A percentile compares a stretch with the other conserved stretches of the same genome.
These are phyloP conservation scores for Myiothlypis chrysogaster DNA, from an alignment of 2,797 vertebrate species.

Conservation along the genomic window DNA sequence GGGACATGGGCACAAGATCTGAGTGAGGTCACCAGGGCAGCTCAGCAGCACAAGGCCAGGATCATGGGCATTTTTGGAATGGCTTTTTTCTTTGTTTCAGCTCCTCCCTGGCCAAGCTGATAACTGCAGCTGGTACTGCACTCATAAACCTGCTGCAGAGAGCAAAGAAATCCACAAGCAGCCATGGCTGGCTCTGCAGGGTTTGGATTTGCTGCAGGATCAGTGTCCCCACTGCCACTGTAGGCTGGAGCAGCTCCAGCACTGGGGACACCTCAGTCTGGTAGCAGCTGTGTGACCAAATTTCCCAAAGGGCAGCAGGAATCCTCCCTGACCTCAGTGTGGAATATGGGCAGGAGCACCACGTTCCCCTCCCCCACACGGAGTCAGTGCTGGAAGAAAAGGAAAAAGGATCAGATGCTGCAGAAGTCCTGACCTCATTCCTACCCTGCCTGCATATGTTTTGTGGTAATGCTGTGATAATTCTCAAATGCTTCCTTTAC, in stretches of 20 bases:
- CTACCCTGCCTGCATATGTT: background rate
- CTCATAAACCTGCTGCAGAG: background rate
- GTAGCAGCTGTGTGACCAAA: background rate
- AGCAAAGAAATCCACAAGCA: background rate
- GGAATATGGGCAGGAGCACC: background rate
- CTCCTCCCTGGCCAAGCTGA: background rate
- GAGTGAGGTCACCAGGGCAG: accelerated
- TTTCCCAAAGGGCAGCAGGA: background rate
- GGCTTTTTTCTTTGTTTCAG: background rate
- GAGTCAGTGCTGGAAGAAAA: background rate
- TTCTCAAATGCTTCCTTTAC: background rate
- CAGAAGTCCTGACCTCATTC: background rate
- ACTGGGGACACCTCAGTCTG: accelerated
- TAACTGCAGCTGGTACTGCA: accelerated
- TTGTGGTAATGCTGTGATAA: background rate
- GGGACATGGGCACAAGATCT: background rate
- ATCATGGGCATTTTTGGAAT: background rate
- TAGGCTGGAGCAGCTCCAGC: background rate
- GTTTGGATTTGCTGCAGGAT: background rate
- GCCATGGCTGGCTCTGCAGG: background rate
- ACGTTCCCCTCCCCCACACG: accelerated
- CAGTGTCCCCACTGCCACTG: background rate
- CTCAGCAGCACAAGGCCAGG: background rate
- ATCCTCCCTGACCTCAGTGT: background rate
- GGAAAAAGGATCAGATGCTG: background rate